Percentiles rank a stretch among this genome's conserved stretches.
phyloP scores from a whole-genome alignment of 2,888 invertebrate genomes.

The Thecocarcelia acutangulata region DNA sequence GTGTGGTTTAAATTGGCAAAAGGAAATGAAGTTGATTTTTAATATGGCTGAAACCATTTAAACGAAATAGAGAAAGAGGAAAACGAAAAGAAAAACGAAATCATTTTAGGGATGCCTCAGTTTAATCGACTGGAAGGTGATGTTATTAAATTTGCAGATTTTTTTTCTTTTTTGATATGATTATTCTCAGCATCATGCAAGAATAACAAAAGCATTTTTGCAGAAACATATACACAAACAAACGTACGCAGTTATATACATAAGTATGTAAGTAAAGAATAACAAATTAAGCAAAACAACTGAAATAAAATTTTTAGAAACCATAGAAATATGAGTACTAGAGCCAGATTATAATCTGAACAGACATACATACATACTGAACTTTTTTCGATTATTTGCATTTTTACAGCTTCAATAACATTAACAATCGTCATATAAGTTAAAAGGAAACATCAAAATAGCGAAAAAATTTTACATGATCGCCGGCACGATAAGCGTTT shows the following conservation, averaged over 20 bases:
- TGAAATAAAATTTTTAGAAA: constrained; percentile 58
- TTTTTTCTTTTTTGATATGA: background rate
- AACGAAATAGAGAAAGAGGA: constrained; percentile 28
- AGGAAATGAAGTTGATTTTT: constrained; percentile 32
- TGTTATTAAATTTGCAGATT: constrained; percentile 78
- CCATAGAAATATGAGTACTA: constrained; percentile 23
- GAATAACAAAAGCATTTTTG: constrained; percentile 12
- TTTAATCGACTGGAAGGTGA: constrained; percentile 81
- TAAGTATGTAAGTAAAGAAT: too few relatives aligned
- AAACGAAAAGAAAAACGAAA: constrained; percentile 25
- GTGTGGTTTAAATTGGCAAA: constrained; percentile 39
- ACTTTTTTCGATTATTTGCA: too few relatives aligned
- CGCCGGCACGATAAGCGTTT: too few relatives aligned
- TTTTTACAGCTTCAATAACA: too few relatives aligned
- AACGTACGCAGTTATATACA: too few relatives aligned
- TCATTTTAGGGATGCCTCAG: constrained; percentile 69
- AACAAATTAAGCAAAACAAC: constrained; percentile 70
- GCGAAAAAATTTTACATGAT: too few relatives aligned
- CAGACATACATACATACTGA: too few relatives aligned
- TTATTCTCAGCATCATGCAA: background rate
- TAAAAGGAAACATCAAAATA: too few relatives aligned
- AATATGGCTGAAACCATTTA: constrained; percentile 52
- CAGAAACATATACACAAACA: background rate
- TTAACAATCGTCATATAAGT: too few relatives aligned
- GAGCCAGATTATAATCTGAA: too few relatives aligned